Evolutionary conservation across 2,113 vertebrate species (phyloP).

Genomic region (Pomatorhinus ruficollis): DNA sequence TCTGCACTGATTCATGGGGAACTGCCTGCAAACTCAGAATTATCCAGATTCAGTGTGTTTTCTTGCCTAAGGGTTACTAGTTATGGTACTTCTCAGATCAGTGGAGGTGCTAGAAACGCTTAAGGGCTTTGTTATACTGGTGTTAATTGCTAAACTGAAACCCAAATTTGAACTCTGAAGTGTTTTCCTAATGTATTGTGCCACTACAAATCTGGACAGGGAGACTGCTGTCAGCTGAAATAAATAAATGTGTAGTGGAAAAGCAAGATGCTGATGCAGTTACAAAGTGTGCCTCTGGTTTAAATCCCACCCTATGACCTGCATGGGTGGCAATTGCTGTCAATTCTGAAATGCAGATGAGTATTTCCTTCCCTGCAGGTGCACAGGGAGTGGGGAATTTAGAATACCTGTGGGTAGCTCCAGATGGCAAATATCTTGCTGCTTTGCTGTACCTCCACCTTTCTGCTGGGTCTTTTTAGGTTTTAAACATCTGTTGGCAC

Average conservation of each 20-base stretch:
- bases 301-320: neutral
- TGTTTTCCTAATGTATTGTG: neutral
- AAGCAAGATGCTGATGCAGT: neutral
- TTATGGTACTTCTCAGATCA: neutral
- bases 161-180: constrained; percentile 4
- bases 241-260: neutral
- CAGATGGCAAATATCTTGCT: neutral
- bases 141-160: constrained; percentile 1
- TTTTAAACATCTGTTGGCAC: neutral
- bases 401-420: neutral
- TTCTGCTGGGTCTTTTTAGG: neutral
- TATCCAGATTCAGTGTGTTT: neutral
- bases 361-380: constrained; percentile 24
- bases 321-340: neutral
- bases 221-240: neutral
- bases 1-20: neutral
- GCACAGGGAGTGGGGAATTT: neutral
- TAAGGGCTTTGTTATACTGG: neutral
- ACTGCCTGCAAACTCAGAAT: neutral
- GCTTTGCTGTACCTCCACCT: neutral
- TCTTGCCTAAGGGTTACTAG: constrained; percentile 27
- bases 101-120: constrained; percentile 17
- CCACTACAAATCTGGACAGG: neutral
- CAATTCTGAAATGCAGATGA: neutral
- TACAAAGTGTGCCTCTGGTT: neutral